These are phyloP conservation scores for Drosophila murphyi DNA, from an alignment of 1,140 invertebrate species.

Conservation along the genomic window DNA sequence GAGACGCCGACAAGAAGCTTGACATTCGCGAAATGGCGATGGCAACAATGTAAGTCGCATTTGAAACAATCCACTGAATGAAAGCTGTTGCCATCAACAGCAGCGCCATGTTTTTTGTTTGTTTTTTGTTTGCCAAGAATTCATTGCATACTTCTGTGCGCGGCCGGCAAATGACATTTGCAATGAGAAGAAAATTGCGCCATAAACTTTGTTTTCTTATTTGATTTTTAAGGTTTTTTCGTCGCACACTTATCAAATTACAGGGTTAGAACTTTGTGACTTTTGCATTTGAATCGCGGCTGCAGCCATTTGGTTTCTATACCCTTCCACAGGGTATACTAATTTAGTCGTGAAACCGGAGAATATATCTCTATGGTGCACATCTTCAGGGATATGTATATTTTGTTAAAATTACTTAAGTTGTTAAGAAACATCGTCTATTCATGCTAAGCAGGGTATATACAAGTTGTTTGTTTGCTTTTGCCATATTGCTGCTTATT, in stretches of 20 bases:
- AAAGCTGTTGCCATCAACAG: background rate
- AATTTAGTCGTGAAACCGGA: too few relatives aligned
- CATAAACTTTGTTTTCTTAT: slow-evolving; percentile 30
- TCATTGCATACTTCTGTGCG: slow-evolving; percentile 39
- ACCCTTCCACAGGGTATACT: background rate
- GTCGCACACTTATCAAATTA: slow-evolving; percentile 50
- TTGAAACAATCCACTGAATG: slow-evolving; percentile 14
- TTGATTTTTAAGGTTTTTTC: slow-evolving; percentile 23
- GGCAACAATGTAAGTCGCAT: slow-evolving; percentile 13
- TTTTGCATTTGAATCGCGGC: slow-evolving; percentile 5
- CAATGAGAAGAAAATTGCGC: slow-evolving; percentile 1
- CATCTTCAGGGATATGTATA: too few relatives aligned
- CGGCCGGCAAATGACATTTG: slow-evolving; percentile 25
- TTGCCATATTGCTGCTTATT: background rate
- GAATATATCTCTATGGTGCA: too few relatives aligned
- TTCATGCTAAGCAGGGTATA: background rate
- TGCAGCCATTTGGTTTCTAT: background rate
- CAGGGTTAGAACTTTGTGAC: slow-evolving; percentile 5
- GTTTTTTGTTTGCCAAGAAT: slow-evolving; percentile 1
- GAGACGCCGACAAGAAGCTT: slow-evolving; percentile 5
- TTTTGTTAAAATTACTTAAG: too few relatives aligned
- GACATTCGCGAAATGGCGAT: slow-evolving; percentile 6
- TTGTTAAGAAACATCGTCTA: background rate
- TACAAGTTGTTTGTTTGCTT: background rate
- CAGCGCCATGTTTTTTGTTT: slow-evolving; percentile 14